Evolutionary conservation across 2,888 invertebrate species (phyloP).

Genomic region (Pyrochroa serraticornis): DNA sequence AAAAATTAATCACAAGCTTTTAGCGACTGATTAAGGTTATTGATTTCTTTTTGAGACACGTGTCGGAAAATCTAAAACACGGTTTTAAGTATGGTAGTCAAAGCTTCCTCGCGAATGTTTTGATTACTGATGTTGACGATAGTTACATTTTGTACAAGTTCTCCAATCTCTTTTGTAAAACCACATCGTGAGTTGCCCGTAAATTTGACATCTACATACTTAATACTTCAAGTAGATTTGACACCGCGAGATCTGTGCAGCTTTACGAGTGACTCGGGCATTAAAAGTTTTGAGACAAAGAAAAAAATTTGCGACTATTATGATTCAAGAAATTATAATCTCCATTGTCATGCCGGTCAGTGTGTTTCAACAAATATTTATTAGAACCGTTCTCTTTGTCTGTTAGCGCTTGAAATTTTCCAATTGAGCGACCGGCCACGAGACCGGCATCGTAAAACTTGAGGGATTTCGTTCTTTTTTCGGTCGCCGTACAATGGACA

Average conservation of each 20-base stretch:
- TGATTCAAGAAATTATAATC: constrained; percentile 9
- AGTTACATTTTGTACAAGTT: background rate
- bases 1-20: too few species aligned
- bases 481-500: constrained; percentile 30
- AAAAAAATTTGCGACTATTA: too few species aligned
- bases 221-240: background rate
- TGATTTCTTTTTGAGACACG: background rate
- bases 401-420: constrained; percentile 43
- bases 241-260: too few species aligned
- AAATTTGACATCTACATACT: background rate
- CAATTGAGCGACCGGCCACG: constrained; percentile 40
- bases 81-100: too few species aligned
- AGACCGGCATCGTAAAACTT: constrained; percentile 38
- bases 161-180: background rate
- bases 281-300: too few species aligned
- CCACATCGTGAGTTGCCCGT: background rate
- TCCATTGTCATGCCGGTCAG: constrained; percentile 39
- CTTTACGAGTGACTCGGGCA: too few species aligned
- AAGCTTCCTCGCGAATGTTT: background rate
- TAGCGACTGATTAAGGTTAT: too few species aligned
- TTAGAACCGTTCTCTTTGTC: constrained; percentile 43
- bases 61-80: background rate
- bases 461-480: constrained; percentile 33
- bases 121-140: background rate
- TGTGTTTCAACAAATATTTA: constrained; percentile 43